Evolutionary conservation across 2,888 invertebrate species (phyloP), one percentile per base, ranked within the genome.

Genomic region (Mylabris sibirica): DNA sequence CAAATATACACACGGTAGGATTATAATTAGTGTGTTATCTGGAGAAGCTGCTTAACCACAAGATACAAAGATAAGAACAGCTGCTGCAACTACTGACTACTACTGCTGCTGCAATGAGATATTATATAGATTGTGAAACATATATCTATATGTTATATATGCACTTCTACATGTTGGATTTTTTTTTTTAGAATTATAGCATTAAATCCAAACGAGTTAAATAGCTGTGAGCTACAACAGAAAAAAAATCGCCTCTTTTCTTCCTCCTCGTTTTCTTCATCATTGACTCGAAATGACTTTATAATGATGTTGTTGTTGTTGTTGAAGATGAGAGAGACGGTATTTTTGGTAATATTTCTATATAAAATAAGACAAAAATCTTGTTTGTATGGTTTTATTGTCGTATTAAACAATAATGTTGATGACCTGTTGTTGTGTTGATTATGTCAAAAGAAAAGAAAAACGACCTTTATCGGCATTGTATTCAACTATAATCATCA

Each of bases 11-110:
- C 22, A 57, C 57, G 26, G 63, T 63, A 49, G 63, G 30, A 44
- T 63, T 64, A 59, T 59, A 64, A 64, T 64, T 64, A 64, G 34
- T 38, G 20, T n/a, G 38, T 59, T 64, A 64, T 64, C 64, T 64
- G 12, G 64, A 64, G 22, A 12, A 41, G 62, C 62, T 62, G 62
- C 62, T 62, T 20, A 62, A 62, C 38, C 62, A 26, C 24, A 38
- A 44, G 62, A 38, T 62, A 2, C 26, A 26, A 57, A 57, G 62
- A 62, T 62, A 62, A 62, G 41, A 62, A 24, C 62, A 38, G 62
- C 38, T 57, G 62, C 38, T 57, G 57, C 26, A 57, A 57, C 57
- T 57, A 24, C n/a, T n/a, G n/a, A n/a, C n/a, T n/a, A 26, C 20
- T 26, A 26, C 14, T 12, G 12, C 26, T 14, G 24, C 22, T 22